phyloP scores from a whole-genome alignment of 2,888 invertebrate genomes.

The Agrotis puta region DNA sequence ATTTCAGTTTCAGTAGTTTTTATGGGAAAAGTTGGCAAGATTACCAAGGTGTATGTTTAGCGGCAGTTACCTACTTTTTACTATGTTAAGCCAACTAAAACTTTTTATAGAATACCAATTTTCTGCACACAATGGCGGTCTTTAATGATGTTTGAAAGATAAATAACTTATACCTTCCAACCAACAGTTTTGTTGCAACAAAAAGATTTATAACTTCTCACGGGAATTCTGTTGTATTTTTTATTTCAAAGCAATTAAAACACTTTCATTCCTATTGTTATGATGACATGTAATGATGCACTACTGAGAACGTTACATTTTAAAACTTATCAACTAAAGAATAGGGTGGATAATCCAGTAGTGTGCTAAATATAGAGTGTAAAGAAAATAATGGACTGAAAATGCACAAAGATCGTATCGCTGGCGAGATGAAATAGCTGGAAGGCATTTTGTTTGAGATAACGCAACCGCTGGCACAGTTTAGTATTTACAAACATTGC shows the following conservation, averaged over 20 bases:
- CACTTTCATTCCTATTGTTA: constrained; percentile 63
- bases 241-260: constrained; percentile 53
- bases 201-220: constrained; percentile 49
- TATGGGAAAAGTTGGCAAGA: constrained; percentile 21
- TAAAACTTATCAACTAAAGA: neutral
- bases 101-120: constrained; percentile 41
- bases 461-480: constrained; percentile 51
- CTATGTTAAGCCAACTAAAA: constrained; percentile 17
- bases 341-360: constrained; percentile 18
- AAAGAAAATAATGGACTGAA: constrained; percentile 49
- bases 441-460: constrained; percentile 55
- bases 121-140: constrained; percentile 42
- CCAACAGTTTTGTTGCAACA: constrained; percentile 28
- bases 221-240: constrained; percentile 46
- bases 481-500: constrained; percentile 63
- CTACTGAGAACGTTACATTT: neutral
- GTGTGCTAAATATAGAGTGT: constrained; percentile 10
- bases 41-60: constrained; percentile 29
- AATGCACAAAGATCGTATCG: constrained; percentile 52
- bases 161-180: constrained; percentile 30
- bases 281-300: constrained; percentile 29
- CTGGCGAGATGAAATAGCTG: constrained; percentile 57
- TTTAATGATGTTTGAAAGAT: constrained; percentile 26
- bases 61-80: constrained; percentile 15
- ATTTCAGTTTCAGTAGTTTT: constrained; percentile 4